Percentiles rank a stretch among this genome's conserved stretches.
Conservation (phyloP, 35 echinoderm and acorn worm genomes). For the Hemicentrotus pulcherrimus region DNA sequence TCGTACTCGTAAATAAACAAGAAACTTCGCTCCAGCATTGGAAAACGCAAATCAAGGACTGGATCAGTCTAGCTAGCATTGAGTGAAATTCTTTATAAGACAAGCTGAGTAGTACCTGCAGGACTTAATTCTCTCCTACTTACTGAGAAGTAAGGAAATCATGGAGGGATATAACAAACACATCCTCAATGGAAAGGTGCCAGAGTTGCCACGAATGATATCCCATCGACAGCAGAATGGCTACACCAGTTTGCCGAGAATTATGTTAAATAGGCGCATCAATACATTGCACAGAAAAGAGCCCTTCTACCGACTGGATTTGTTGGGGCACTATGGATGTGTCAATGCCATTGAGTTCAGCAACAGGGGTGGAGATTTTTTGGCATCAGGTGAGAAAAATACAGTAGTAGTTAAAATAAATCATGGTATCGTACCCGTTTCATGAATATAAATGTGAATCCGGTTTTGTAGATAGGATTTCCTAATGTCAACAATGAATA, state of each 20-base stretch:
- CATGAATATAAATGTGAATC: no score
- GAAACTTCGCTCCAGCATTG: no score
- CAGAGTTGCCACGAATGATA: background rate
- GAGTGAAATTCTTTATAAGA: background rate
- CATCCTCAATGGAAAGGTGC: background rate
- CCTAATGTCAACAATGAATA: no score
- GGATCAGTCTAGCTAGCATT: background rate
- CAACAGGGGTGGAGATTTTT: slow-evolving; percentile 88
- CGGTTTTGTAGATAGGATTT: no score
- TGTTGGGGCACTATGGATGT: slow-evolving; percentile 91
- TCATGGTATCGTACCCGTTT: no score
- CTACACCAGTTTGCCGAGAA: background rate
- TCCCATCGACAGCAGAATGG: slow-evolving; percentile 27
- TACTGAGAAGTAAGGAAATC: background rate
- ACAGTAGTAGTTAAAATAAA: background rate
- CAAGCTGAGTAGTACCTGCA: background rate
- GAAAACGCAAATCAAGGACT: background rate
- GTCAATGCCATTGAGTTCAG: slow-evolving; percentile 98
- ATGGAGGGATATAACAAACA: slow-evolving; percentile 19
- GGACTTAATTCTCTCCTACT: background rate
- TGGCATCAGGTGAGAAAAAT: slow-evolving; percentile 75
- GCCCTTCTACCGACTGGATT: slow-evolving; percentile 61
- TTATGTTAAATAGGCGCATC: slow-evolving; percentile 25
- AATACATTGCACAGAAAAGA: slow-evolving; percentile 28
- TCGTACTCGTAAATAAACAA: background rate